These are phyloP conservation scores for Tetrao urogallus DNA, from an alignment of 2,113 vertebrate species.

Conservation along the genomic window DNA sequence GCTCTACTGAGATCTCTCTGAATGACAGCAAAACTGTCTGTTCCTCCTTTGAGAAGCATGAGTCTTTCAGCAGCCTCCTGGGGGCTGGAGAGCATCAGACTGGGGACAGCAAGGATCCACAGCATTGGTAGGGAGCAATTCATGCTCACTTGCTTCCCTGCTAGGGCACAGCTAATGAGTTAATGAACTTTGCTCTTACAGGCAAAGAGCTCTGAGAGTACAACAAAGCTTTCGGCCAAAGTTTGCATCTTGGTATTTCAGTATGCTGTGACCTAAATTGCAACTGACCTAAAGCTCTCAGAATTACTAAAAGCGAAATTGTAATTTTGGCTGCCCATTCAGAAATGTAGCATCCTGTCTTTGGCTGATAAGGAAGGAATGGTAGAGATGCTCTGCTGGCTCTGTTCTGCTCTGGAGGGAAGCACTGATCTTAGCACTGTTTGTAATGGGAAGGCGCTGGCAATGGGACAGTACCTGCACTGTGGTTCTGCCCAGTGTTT, in stretches of 20 bases:
- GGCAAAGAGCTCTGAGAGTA: neutral
- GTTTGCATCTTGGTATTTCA: neutral
- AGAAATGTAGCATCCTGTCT: neutral
- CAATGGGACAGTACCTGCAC: neutral
- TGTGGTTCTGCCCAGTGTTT: neutral
- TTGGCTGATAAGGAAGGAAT: neutral
- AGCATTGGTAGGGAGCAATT: constrained; percentile 21
- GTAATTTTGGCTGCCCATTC: neutral
- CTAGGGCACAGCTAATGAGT: constrained; percentile 40
- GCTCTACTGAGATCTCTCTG: neutral
- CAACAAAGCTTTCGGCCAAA: neutral
- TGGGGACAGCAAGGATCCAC: neutral
- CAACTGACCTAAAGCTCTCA: neutral
- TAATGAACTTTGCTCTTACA: constrained; percentile 32
- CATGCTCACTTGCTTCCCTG: constrained; percentile 34
- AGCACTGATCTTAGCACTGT: neutral
- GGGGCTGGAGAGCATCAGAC: neutral
- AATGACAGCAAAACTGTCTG: neutral
- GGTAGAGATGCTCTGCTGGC: neutral
- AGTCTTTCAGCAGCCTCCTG: neutral
- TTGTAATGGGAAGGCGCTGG: neutral
- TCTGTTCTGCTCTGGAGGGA: neutral
- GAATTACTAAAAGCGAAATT: neutral
- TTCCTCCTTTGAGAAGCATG: neutral
- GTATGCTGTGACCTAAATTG: neutral